A percentile compares a stretch with the other conserved stretches of the same genome.
Evolutionary conservation across 1,140 invertebrate genomes (phyloP).

Genomic region (Nasonia longicornis): DNA sequence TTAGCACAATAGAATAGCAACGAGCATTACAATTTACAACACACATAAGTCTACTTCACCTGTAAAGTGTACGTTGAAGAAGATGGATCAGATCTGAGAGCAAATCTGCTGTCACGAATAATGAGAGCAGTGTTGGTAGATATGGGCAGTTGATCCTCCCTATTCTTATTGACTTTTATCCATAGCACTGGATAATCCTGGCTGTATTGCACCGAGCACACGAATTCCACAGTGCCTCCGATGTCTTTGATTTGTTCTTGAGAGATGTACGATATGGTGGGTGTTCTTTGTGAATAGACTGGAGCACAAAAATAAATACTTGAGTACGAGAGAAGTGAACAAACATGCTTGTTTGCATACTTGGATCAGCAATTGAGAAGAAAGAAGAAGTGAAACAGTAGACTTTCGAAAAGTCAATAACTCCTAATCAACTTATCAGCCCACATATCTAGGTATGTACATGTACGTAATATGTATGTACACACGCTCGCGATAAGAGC

Average conservation of each 20-base stretch:
- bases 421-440: not conserved
- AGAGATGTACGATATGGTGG: slow-evolving; percentile 91
- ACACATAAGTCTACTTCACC: slow-evolving; percentile 65
- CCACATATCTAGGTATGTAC: not conserved
- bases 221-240: slow-evolving; percentile 87
- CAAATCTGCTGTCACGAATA: slow-evolving; percentile 87
- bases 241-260: slow-evolving; percentile 93
- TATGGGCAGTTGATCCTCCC: slow-evolving; percentile 76
- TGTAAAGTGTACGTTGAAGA: slow-evolving; percentile 86
- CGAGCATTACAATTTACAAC: slow-evolving; percentile 3
- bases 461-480: not conserved
- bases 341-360: no score
- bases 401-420: not conserved
- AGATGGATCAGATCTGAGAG: slow-evolving; percentile 82
- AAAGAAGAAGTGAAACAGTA: not conserved
- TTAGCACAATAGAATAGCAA: not conserved
- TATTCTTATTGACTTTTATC: slow-evolving; percentile 75
- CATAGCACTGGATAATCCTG: slow-evolving; percentile 88
- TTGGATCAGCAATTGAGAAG: no score
- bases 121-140: slow-evolving; percentile 86
- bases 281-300: slow-evolving; percentile 81
- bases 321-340: no score
- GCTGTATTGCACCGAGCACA: slow-evolving; percentile 90
- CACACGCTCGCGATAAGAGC: not conserved
- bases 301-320: slow-evolving; percentile 52